Base-by-base conservation (phyloP, 2,797 vertebrate genomes). In the Acanthis flammea region DNA sequence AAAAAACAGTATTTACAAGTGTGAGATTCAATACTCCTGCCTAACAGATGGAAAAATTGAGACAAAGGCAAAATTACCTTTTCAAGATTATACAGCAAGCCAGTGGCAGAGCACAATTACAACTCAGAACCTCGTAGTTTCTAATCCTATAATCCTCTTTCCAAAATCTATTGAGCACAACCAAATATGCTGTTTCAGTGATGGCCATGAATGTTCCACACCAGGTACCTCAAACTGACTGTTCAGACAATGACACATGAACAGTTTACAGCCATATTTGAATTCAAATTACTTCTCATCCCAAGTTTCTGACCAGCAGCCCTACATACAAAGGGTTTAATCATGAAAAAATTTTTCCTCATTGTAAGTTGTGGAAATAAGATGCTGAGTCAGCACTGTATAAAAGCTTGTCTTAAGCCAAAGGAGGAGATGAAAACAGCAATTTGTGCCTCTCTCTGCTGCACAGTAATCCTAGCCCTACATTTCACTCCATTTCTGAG, bases 71-170 rank as follows among this genome's bases (percentile, higher is more conserved):
- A 85, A 91, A 96, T 57, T 48, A 39, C 60, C 45, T 89, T 76
- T 41, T 45, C 57, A 76, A 33, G 60, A 80, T 71, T 77, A 80
- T 42, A 79, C n/a, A 92, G 44, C 28, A 60, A 73, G 27, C 53
- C 71, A 81, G 4, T 10, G 19, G 70, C 22, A 89, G 60, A 86
- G 22, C 6, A 91, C 55, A 93, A 62, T 50, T 75, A 51, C 60
- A 90, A 21, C 50, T 85, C 71, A 71, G 50, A 90, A 14, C 19
- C 60, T 91, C 57, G 51, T 73, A 22, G 51, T 63, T 91, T 85
- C 55, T 89, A 93, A 92, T 55, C 71, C 89, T 55, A 35, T 85
- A 85, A 91, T 86, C 74, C 67, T 89, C 81, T 71, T 92, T 82
- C 48, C 67, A 91, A 82, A 91, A 82, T 82, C 92, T 79, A 60